phyloP scores from a whole-genome alignment of 1,140 invertebrate species.

The silkworm (Bombyx mori) region DNA sequence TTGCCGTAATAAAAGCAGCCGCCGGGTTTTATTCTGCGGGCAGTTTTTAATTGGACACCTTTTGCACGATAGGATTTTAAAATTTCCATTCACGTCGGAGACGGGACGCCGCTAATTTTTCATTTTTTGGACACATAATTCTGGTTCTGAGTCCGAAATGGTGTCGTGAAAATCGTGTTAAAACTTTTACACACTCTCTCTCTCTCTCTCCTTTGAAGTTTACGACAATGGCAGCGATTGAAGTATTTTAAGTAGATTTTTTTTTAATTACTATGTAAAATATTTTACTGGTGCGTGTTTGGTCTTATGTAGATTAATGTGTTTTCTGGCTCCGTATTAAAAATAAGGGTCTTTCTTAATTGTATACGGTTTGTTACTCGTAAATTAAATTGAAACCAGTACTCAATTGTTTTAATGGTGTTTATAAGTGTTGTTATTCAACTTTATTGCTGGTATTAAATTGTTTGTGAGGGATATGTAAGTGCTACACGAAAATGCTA shows the following conservation, averaged over 20 bases:
- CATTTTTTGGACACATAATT: slow-evolving; percentile 7
- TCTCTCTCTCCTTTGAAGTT: slow-evolving; percentile 17
- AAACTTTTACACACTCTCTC: slow-evolving; percentile 11
- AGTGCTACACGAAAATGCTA: too few species aligned
- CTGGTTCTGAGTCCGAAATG: slow-evolving; percentile 13
- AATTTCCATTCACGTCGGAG: slow-evolving; percentile 11
- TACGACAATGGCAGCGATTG: slow-evolving; percentile 31
- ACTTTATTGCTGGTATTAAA: too few species aligned
- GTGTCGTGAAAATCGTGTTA: slow-evolving; percentile 7
- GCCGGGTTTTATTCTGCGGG: slow-evolving; percentile 23
- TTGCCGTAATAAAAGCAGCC: slow-evolving; percentile 27
- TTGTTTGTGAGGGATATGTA: too few species aligned
- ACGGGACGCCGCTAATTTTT: slow-evolving; percentile 14
- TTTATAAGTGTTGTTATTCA: too few species aligned
- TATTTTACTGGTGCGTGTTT: too few species aligned
- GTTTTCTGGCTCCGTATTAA: too few species aligned
- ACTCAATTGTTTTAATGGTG: too few species aligned
- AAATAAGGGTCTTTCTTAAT: too few species aligned
- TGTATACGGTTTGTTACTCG: too few species aligned
- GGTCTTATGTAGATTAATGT: too few species aligned
- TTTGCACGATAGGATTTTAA: slow-evolving; percentile 5
- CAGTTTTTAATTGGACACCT: slow-evolving; percentile 39
- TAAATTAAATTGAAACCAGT: too few species aligned
- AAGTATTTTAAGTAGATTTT: slow-evolving; percentile 27
- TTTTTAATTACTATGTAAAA: not conserved